Conservation (phyloP, 1,140 invertebrate species). For the Trinorchestia longiramus region DNA sequence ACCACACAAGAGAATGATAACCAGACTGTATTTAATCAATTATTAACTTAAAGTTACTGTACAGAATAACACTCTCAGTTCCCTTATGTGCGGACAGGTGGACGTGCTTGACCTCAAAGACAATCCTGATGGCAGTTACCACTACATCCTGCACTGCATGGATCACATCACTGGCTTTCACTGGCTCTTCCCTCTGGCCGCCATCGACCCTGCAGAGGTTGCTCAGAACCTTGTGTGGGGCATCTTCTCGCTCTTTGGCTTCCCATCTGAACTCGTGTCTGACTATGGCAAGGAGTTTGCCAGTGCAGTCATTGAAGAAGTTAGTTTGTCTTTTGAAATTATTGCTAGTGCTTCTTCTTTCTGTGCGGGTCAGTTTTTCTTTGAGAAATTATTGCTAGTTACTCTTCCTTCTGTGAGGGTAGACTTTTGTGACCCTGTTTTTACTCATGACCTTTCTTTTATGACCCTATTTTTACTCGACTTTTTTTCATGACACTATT, state of each 20-base stretch:
- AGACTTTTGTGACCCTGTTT: too few species aligned
- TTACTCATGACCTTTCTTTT: too few species aligned
- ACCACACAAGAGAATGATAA: too few species aligned
- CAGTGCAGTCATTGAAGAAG: background rate
- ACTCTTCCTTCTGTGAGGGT: too few species aligned
- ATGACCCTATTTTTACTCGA: too few species aligned
- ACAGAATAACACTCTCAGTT: too few species aligned
- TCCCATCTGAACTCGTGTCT: conserved; percentile 17
- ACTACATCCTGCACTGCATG: conserved; percentile 48
- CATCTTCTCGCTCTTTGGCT: conserved; percentile 30
- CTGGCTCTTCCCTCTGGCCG: conserved; percentile 38
- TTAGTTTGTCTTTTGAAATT: background rate
- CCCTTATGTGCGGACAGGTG: background rate
- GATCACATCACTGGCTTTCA: conserved; percentile 42
- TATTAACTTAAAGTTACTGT: too few species aligned
- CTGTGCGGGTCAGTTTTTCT: too few species aligned
- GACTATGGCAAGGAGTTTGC: conserved; percentile 50
- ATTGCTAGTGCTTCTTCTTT: too few species aligned
- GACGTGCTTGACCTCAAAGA: conserved; percentile 32
- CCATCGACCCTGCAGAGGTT: conserved; percentile 22
- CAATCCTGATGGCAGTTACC: conserved; percentile 36
- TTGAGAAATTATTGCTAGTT: too few species aligned
- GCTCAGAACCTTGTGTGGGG: conserved; percentile 35
- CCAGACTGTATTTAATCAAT: too few species aligned
- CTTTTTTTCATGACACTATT: too few species aligned